Conservation (phyloP, 64 coral and sea anemone species). For the Stichodactyla helianthus region DNA sequence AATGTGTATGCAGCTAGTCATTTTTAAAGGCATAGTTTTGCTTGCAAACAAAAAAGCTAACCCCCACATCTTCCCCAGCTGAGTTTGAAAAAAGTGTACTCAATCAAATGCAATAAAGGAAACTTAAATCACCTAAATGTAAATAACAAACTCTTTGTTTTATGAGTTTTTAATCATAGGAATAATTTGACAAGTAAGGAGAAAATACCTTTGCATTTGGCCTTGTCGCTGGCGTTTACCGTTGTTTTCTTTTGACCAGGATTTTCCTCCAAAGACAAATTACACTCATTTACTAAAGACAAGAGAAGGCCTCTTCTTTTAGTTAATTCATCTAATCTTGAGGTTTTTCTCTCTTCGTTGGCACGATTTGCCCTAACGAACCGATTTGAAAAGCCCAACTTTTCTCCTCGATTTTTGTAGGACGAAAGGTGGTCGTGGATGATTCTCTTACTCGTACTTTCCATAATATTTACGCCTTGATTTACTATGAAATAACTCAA, state of each 20-base stretch:
- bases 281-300: conserved; percentile 8
- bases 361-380: conserved; percentile 43
- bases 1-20: too few species aligned
- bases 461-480: not conserved
- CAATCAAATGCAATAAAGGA: too few species aligned
- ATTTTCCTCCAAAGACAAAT: conserved; percentile 1
- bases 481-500: not conserved
- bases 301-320: conserved; percentile 45
- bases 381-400: conserved; percentile 28
- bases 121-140: too few species aligned
- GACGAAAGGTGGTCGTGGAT: conserved; percentile 43
- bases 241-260: not conserved
- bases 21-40: too few species aligned
- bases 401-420: conserved; percentile 48
- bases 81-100: too few species aligned
- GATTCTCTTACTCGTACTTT: conserved; percentile 29
- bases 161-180: too few species aligned
- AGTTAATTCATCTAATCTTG: conserved; percentile 40
- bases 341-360: conserved; percentile 28
- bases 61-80: too few species aligned
- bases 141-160: too few species aligned
- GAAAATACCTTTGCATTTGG: not conserved
- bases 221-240: not conserved
- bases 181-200: too few species aligned
- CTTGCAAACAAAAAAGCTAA: too few species aligned